phyloP scores from a whole-genome alignment of 2,888 invertebrate species.

The Lasioglossum leucozonium region DNA sequence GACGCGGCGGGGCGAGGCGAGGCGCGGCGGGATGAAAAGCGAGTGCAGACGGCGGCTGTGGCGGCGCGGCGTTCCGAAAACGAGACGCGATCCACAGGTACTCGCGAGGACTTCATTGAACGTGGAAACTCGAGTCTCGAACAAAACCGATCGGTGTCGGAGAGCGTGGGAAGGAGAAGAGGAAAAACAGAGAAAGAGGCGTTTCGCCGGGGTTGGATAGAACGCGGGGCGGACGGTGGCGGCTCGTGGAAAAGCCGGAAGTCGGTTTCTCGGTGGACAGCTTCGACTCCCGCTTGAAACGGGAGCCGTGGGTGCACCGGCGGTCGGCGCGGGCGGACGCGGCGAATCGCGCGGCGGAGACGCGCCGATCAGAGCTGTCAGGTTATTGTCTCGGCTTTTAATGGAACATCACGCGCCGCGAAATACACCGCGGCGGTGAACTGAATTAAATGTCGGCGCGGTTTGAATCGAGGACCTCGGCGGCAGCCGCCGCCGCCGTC shows the following conservation, averaged over 20 bases:
- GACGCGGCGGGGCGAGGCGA: neutral
- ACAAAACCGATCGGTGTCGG: slow-evolving; percentile 35
- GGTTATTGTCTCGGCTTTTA: slow-evolving; percentile 83
- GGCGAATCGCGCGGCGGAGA: slow-evolving; percentile 55
- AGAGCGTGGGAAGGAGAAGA: slow-evolving; percentile 9
- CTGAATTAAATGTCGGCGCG: slow-evolving; percentile 79
- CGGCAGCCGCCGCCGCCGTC: slow-evolving; percentile 22
- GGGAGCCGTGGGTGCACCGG: slow-evolving; percentile 26
- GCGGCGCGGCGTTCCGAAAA: slow-evolving; percentile 31
- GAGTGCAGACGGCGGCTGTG: neutral
- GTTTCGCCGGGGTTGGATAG: slow-evolving; percentile 49
- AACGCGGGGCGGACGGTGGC: slow-evolving; percentile 5
- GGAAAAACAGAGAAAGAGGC: slow-evolving; percentile 31
- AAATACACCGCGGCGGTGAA: slow-evolving; percentile 77
- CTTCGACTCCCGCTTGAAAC: slow-evolving; percentile 67
- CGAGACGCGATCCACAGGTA: slow-evolving; percentile 29
- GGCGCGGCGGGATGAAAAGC: slow-evolving; percentile 10
- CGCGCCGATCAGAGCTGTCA: slow-evolving; percentile 83
- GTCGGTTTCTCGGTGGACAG: slow-evolving; percentile 74
- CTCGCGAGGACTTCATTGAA: slow-evolving; percentile 42
- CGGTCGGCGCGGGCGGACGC: slow-evolving; percentile 18
- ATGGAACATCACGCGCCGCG: slow-evolving; percentile 81
- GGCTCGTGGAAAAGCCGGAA: slow-evolving; percentile 66
- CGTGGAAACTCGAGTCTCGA: slow-evolving; percentile 27
- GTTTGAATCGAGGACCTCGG: slow-evolving; percentile 68